Conservation (phyloP, 2,797 vertebrate genomes). For the Alectoris magna region DNA sequence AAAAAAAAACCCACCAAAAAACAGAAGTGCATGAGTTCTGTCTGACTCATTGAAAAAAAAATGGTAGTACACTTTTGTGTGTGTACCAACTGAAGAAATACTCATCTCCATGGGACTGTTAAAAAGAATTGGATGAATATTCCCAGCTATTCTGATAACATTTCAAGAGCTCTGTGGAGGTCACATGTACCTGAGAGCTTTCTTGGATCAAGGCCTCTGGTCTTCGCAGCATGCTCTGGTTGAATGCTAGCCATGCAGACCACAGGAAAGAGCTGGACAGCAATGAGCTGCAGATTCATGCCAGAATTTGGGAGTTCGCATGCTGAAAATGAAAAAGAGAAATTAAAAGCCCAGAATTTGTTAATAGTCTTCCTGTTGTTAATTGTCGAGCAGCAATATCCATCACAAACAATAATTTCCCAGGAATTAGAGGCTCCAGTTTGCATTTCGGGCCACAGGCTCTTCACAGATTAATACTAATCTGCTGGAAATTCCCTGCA, state of each 20-base stretch:
- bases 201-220: neutral
- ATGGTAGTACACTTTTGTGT: neutral
- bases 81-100: neutral
- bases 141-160: neutral
- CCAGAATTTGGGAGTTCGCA: neutral
- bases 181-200: neutral
- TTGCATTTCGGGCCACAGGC: slow-evolving; percentile 54
- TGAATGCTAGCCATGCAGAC: neutral
- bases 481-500: slow-evolving; percentile 51
- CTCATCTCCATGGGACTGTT: neutral
- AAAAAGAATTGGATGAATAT: neutral
- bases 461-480: slow-evolving; percentile 50
- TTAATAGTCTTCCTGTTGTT: slow-evolving; percentile 13
- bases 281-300: neutral
- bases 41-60: neutral
- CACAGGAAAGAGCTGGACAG: neutral
- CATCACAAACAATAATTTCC: slow-evolving; percentile 58
- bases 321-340: slow-evolving; percentile 29
- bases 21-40: neutral
- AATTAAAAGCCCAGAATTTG: slow-evolving; percentile 18
- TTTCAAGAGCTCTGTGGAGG: neutral
- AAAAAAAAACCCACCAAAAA: neutral
- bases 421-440: slow-evolving; percentile 49
- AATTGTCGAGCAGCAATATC: slow-evolving; percentile 61
- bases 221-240: neutral